A percentile compares a stretch with the other conserved stretches of the same genome.
Evolutionary conservation across 2,888 invertebrate genomes (phyloP).

Genomic region (Athetis lepigone): DNA sequence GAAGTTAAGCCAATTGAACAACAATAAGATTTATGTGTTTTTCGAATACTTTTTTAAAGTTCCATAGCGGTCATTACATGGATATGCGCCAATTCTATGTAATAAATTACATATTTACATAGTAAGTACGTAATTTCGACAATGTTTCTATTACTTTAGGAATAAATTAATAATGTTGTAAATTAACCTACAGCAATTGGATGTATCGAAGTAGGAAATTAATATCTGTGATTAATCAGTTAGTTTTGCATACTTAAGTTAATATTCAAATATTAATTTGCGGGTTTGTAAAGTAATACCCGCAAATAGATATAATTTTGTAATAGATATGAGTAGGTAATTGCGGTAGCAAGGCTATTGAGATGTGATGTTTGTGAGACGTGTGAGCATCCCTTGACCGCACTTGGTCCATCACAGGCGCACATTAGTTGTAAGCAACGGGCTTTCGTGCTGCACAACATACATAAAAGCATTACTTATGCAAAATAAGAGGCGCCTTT

Average conservation of each 20-base stretch:
- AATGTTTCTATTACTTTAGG: conserved; percentile 24
- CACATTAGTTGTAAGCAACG: conserved; percentile 76
- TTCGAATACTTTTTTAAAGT: conserved; percentile 79
- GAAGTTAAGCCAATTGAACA: conserved; percentile 87
- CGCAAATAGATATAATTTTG: conserved; percentile 28
- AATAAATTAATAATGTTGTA: conserved; percentile 31
- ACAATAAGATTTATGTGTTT: conserved; percentile 88
- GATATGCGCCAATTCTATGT: conserved; percentile 46
- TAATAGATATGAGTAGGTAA: conserved; percentile 21
- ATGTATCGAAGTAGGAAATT: conserved; percentile 42
- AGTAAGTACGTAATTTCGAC: conserved; percentile 39
- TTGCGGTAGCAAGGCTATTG: conserved; percentile 5
- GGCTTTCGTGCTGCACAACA: conserved; percentile 82
- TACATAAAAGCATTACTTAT: conserved; percentile 86
- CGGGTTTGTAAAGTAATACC: too few species aligned
- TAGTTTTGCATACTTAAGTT: conserved; percentile 34
- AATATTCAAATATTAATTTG: conserved; percentile 45
- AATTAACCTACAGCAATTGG: conserved; percentile 27
- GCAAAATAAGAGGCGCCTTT: conserved; percentile 88
- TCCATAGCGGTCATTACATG: conserved; percentile 62
- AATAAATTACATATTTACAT: conserved; percentile 44
- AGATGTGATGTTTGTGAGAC: conserved; percentile 17
- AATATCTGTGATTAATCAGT: conserved; percentile 50
- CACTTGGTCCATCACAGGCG: conserved; percentile 63
- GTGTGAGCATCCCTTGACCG: conserved; percentile 62